Evolutionary conservation across 1,140 invertebrate species (phyloP).

Genomic region (Drosophila kikkawai): DNA sequence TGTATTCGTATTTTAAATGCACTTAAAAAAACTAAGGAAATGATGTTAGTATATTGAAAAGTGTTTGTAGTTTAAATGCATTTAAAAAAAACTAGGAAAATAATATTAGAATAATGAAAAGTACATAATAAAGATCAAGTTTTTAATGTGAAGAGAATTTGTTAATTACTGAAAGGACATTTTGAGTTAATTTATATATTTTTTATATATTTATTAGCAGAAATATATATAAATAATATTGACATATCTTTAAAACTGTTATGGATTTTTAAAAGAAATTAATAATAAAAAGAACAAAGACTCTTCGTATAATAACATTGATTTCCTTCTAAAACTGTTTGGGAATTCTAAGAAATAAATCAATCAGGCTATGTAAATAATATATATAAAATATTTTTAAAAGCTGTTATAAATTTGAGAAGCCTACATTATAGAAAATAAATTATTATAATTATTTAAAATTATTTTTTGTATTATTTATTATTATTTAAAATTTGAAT

Average conservation of each 20-base stretch:
- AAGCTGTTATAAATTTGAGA: no score
- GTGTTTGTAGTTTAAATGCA: background rate
- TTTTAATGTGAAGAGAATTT: no score
- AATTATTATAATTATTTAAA: no score
- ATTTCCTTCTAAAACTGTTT: background rate
- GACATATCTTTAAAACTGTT: background rate
- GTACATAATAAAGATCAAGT: background rate
- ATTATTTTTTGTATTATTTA: no score
- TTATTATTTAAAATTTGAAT: no score
- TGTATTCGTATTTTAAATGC: conserved; percentile 8
- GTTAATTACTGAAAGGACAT: background rate
- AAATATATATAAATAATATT: background rate
- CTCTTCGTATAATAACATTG: no score
- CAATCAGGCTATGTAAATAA: no score
- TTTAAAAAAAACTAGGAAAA: background rate
- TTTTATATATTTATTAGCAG: no score
- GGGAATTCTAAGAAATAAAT: background rate
- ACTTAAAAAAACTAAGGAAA: background rate
- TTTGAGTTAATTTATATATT: background rate
- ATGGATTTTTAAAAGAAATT: no score
- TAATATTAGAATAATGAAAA: background rate
- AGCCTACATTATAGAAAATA: no score
- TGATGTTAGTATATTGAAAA: background rate
- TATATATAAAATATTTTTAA: no score
- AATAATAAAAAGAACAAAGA: no score